Evolutionary conservation across 2,797 vertebrate genomes (phyloP).

Genomic region (Cryptoprocta ferox): DNA sequence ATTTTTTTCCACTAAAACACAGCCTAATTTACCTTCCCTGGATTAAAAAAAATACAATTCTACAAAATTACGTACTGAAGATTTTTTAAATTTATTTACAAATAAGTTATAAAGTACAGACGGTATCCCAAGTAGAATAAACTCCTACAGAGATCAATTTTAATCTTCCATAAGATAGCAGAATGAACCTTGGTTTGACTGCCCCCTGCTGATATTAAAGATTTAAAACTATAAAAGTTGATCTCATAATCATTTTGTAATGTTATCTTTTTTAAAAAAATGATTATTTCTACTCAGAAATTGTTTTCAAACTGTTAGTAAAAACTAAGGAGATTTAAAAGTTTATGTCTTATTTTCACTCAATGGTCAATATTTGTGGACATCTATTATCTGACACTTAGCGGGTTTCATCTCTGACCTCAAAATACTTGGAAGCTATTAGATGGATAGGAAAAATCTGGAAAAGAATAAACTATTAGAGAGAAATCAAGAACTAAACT

Average conservation of each 20-base stretch:
- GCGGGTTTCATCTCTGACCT: background rate
- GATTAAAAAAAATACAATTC: constrained; percentile 23
- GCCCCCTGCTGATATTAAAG: constrained; percentile 83
- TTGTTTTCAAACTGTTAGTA: background rate
- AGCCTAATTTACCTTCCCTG: background rate
- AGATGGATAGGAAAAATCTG: background rate
- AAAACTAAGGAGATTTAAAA: constrained; percentile 43
- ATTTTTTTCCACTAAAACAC: background rate
- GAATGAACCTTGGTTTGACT: constrained; percentile 85
- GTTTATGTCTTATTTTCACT: constrained; percentile 26
- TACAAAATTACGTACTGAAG: background rate
- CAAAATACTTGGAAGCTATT: background rate
- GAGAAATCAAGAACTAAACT: constrained; percentile 26
- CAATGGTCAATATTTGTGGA: background rate
- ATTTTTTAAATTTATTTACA: constrained; percentile 1
- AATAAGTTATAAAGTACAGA: constrained; percentile 5
- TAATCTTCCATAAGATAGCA: constrained; percentile 29
- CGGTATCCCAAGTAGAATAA: background rate
- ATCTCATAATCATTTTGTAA: constrained; percentile 24
- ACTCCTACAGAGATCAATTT: background rate
- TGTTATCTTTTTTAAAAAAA: constrained; percentile 30
- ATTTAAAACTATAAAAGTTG: constrained; percentile 49
- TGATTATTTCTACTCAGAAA: background rate
- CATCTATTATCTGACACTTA: background rate
- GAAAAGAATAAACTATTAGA: background rate